Conservation (phyloP, 2,888 invertebrate species). For the Drosophila neutralis region DNA sequence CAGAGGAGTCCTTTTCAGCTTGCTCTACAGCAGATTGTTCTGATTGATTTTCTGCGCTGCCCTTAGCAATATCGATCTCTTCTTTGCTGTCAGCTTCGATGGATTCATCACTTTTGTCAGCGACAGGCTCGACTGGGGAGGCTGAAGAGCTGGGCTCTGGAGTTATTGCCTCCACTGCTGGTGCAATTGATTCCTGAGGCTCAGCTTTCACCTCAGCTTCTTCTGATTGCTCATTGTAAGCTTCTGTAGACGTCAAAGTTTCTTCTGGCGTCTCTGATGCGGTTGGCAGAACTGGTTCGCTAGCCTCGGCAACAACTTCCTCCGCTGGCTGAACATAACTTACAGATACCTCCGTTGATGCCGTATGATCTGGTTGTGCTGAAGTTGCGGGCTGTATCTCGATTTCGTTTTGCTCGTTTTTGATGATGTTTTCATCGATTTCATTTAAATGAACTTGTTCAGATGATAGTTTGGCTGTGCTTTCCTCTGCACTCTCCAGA, state of each 20-base stretch:
- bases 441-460: conserved; percentile 28
- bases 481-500: background rate
- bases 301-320: conserved; percentile 10
- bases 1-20: conserved; percentile 49
- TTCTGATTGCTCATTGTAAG: conserved; percentile 2
- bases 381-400: conserved; percentile 1
- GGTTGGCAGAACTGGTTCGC: conserved; percentile 22
- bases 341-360: conserved; percentile 29
- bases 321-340: conserved; percentile 13
- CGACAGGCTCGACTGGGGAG: conserved; percentile 9
- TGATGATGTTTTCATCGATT: conserved; percentile 44
- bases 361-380: conserved; percentile 12
- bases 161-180: background rate
- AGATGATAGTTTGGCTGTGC: conserved; percentile 13
- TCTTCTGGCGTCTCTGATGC: conserved; percentile 10
- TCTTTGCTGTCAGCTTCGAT: conserved; percentile 23
- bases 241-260: conserved; percentile 27
- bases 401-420: conserved; percentile 30
- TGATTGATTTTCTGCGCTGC: conserved; percentile 9
- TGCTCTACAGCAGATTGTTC: conserved; percentile 16
- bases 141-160: conserved; percentile 27
- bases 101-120: conserved; percentile 14
- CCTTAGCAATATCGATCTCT: conserved; percentile 11
- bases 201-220: conserved; percentile 14
- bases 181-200: conserved; percentile 7